Evolutionary conservation across 2,888 invertebrate genomes (phyloP).

Genomic region (Seira sanloemensis): DNA sequence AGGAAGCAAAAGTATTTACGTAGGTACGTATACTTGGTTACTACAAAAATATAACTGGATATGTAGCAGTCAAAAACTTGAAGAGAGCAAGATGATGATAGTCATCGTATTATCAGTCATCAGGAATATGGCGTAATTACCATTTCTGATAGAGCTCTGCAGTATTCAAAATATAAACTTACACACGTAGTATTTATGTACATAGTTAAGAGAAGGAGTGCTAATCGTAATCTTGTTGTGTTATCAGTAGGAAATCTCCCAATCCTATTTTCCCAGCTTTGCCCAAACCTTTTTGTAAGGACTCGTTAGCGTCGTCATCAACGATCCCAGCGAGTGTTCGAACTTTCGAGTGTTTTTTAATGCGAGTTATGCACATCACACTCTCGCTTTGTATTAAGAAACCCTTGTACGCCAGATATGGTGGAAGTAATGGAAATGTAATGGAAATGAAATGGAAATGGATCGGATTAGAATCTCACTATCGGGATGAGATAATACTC

Average conservation of each 20-base stretch:
- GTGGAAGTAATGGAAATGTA: not conserved
- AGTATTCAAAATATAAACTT: no score
- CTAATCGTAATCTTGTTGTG: not conserved
- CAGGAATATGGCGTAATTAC: not conserved
- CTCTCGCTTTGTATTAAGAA: no score
- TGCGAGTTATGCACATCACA: not conserved
- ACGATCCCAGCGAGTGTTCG: not conserved
- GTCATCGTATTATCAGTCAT: not conserved
- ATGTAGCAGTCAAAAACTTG: no score
- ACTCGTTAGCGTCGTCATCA: not conserved
- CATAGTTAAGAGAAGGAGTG: not conserved
- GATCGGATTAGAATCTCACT: constrained; percentile 39
- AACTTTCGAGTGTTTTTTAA: not conserved
- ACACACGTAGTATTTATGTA: no score
- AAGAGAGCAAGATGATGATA: not conserved
- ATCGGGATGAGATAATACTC: no score
- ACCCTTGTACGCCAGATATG: no score
- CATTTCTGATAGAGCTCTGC: not conserved
- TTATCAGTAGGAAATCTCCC: constrained; percentile 29
- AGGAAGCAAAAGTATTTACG: no score
- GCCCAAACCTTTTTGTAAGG: not conserved
- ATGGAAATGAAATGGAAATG: constrained; percentile 26
- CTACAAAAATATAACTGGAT: no score
- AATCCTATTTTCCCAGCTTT: constrained; percentile 14
- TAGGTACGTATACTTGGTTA: no score